Evolutionary conservation across 2,797 vertebrate species (phyloP).

Genomic region (Phalanger gymnotis): DNA sequence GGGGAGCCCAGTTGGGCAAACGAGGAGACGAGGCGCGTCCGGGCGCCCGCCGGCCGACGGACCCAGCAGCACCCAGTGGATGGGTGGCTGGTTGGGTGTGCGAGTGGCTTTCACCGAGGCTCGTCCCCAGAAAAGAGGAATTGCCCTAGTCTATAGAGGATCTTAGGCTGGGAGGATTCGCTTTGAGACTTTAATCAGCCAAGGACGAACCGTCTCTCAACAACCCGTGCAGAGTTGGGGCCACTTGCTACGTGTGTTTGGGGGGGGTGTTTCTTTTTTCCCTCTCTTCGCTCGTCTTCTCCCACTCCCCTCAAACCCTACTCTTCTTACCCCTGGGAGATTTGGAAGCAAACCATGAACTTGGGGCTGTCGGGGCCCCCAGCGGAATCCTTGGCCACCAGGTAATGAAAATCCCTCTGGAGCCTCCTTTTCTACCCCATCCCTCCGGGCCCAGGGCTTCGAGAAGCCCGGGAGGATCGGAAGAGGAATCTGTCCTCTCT

Average conservation of each 20-base stretch:
- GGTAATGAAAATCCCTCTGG: conserved; percentile 73
- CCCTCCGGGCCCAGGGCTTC: neutral
- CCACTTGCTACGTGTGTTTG: conserved; percentile 50
- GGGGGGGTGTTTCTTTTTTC: conserved; percentile 21
- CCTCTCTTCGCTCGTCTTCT: neutral
- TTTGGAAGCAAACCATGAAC: conserved; percentile 76
- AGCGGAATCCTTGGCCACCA: conserved; percentile 68
- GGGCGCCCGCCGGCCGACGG: conserved; percentile 22
- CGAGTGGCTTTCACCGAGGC: conserved; percentile 22
- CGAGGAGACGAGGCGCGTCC: neutral
- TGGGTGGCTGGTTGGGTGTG: conserved; percentile 36
- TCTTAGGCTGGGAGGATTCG: conserved; percentile 68
- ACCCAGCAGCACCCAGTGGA: conserved; percentile 40
- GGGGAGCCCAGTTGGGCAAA: conserved; percentile 27
- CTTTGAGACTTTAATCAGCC: conserved; percentile 68
- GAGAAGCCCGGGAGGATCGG: neutral
- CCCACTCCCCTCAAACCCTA: conserved; percentile 25
- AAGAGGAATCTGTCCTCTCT: neutral
- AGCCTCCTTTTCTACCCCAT: neutral
- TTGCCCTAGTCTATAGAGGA: conserved; percentile 64
- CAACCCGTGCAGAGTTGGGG: conserved; percentile 59
- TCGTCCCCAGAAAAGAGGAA: conserved; percentile 51
- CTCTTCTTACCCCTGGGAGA: neutral
- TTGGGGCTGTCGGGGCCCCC: conserved; percentile 72
- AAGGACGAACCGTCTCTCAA: neutral